Percentiles rank a stretch among this genome's conserved stretches.
These are phyloP conservation scores for Gallirallus australis DNA, from an alignment of 2,797 vertebrate genomes.

Conservation along the genomic window DNA sequence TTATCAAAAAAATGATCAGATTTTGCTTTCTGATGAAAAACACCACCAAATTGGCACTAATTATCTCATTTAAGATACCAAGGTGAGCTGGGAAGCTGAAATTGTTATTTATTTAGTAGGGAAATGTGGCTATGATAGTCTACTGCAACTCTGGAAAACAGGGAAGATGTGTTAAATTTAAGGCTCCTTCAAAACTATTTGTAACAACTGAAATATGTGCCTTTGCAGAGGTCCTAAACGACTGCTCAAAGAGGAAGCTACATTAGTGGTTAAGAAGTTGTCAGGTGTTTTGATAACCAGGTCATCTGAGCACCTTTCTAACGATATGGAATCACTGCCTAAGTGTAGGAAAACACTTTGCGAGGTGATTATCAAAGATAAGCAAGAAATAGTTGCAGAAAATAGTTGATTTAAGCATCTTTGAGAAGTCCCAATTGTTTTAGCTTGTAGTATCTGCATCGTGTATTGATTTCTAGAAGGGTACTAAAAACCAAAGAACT, in stretches of 20 bases:
- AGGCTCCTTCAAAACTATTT: neutral
- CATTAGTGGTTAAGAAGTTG: neutral
- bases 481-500: neutral
- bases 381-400: neutral
- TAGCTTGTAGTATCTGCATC: neutral
- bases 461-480: neutral
- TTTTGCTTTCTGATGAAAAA: neutral
- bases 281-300: neutral
- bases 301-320: neutral
- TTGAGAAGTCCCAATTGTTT: neutral
- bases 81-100: neutral
- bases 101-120: neutral
- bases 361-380: neutral
- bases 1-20: neutral
- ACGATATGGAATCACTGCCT: neutral
- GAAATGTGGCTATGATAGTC: neutral
- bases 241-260: neutral
- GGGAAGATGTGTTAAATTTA: neutral
- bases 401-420: neutral
- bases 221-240: neutral
- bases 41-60: neutral
- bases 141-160: neutral
- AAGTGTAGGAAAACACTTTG: neutral
- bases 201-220: neutral
- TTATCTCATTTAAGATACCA: neutral